These are phyloP conservation scores for Neodon shergylaensis DNA, from an alignment of 2,113 vertebrate genomes.

Conservation along the genomic window DNA sequence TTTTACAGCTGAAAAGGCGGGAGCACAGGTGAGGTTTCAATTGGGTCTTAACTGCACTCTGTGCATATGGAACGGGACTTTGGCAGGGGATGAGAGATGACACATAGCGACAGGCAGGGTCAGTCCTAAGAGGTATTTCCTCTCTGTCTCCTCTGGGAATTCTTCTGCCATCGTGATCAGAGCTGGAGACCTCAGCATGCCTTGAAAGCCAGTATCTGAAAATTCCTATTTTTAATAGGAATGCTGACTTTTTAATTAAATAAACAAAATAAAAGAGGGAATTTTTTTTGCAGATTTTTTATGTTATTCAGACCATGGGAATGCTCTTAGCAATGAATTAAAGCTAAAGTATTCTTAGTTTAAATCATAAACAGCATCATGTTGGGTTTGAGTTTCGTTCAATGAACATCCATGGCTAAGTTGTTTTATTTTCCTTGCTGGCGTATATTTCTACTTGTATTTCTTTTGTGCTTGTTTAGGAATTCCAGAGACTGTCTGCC, in stretches of 20 bases:
- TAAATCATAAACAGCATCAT: constrained; percentile 22
- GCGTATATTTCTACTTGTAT: constrained; percentile 28
- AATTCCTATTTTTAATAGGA: not conserved
- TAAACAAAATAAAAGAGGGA: not conserved
- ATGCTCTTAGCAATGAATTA: not conserved
- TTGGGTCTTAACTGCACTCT: not conserved
- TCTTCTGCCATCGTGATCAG: not conserved
- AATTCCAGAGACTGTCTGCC: constrained; percentile 44
- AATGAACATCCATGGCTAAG: constrained; percentile 14
- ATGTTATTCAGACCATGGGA: not conserved
- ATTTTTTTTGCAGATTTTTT: not conserved
- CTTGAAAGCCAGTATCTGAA: not conserved
- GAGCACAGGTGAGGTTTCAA: not conserved
- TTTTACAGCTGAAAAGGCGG: not conserved
- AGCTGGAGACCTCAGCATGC: not conserved
- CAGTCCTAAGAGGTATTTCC: not conserved
- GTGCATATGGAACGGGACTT: not conserved
- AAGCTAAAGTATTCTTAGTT: constrained; percentile 2
- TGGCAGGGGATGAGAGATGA: not conserved
- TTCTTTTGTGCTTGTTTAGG: constrained; percentile 38
- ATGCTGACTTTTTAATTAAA: not conserved
- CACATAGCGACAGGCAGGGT: not conserved
- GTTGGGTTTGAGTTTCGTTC: constrained; percentile 34
- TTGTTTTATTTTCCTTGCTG: not conserved
- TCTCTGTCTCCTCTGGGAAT: not conserved